A percentile compares a stretch with the other conserved stretches of the same genome.
Conservation (phyloP, 2,113 vertebrate species). For the Triplophysa tibetana region DNA sequence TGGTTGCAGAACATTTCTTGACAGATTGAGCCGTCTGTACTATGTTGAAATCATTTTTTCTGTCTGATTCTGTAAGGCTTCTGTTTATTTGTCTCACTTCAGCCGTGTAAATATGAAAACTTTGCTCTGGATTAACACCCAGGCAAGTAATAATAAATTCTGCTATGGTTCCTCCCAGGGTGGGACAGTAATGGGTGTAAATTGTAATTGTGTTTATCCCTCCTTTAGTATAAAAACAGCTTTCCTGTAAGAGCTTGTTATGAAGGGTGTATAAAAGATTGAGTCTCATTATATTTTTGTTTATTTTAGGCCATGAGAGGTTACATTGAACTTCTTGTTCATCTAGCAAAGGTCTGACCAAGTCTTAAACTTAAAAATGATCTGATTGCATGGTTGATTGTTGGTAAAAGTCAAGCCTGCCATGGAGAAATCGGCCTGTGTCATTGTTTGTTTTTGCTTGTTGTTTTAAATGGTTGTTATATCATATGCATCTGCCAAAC, state of each 20-base stretch:
- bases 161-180: conserved; percentile 18
- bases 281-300: neutral
- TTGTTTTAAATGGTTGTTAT: neutral
- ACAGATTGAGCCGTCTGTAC: neutral
- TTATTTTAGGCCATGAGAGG: neutral
- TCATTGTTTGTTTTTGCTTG: neutral
- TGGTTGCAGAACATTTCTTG: neutral
- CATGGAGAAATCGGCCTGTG: neutral
- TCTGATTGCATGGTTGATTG: neutral
- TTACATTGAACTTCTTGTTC: neutral
- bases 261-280: neutral
- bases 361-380: conserved; percentile 4
- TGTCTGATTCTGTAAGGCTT: neutral
- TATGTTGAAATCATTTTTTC: neutral
- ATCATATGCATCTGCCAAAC: conserved; percentile 20
- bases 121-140: conserved; percentile 6
- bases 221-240: neutral
- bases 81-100: neutral
- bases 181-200: conserved; percentile 1
- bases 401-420: neutral
- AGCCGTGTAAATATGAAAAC: neutral
- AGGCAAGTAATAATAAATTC: conserved; percentile 7
- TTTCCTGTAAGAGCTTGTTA: conserved; percentile 18
- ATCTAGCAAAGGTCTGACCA: neutral
- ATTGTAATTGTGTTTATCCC: conserved; percentile 1